Evolutionary conservation across 2,888 invertebrate genomes (phyloP), one percentile per base, ranked within the genome.

Genomic region (Lycia hirtaria): DNA sequence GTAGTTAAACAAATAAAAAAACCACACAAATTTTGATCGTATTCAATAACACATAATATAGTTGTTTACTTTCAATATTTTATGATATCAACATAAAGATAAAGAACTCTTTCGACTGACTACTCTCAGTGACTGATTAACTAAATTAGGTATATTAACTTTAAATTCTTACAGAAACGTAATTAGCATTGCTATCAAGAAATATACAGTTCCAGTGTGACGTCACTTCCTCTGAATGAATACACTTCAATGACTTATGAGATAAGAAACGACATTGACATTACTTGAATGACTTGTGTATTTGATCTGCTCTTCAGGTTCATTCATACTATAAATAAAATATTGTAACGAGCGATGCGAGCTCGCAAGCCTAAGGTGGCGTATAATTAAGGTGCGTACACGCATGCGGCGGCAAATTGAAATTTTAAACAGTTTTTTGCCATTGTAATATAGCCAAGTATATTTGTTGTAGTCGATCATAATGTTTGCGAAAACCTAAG

Each of bases 241-340:
- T 49, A 22, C 43, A 17, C 43, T 37, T 15, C 44, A 37, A 24
- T 49, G 49, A 49, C 28, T 30, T 37, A 50, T 44, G 22, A 30
- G 49, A 49, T 56, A 54, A 54, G 38, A 22, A 20, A 15, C 17
- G 10, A 12, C 26, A 19, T 26, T 17, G n/a, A 40, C 50, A 26
- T 57, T 26, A 47, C 15, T 26, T 56, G 47, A 50, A 52, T 57
- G 52, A 57, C n/a, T n/a, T n/a, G n/a, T 47, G 14, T 37, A 38
- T 51, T 56, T 28, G 38, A 38, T 19, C 12, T 28, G 19, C 0
- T 48, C 20, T 22, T 7, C 40, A 14, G 30, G 32, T 28, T 44
- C 3, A 2, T 20, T 38, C 14, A 22, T 22, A n/a, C 12, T 30
- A n/a, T 30, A n/a, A 4, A 30, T n/a, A n/a, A n/a, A n/a, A n/a